Percentiles rank a stretch among this genome's conserved stretches.
Conservation (phyloP, 1,140 invertebrate genomes). For the Brevipalpus yothersi region DNA sequence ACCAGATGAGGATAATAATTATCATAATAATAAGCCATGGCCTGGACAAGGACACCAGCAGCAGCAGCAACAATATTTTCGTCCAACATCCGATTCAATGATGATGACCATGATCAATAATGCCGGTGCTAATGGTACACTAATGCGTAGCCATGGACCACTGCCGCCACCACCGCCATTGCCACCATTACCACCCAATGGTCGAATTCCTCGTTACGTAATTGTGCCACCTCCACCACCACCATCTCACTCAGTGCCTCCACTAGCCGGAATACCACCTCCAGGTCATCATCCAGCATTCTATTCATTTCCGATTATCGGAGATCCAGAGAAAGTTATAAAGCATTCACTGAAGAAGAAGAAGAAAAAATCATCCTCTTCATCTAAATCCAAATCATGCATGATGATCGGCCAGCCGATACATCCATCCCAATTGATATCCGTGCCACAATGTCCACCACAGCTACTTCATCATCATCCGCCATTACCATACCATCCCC, state of each 20-base stretch:
- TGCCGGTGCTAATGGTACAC: conserved; percentile 30
- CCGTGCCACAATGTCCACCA: conserved; percentile 1
- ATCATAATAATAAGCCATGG: conserved; percentile 41
- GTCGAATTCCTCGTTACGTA: too few species aligned
- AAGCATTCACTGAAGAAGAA: conserved; percentile 6
- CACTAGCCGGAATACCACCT: too few species aligned
- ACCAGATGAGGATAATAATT: conserved; percentile 48
- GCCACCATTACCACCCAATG: too few species aligned
- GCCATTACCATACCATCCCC: conserved; percentile 1
- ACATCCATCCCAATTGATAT: too few species aligned
- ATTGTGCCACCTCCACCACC: too few species aligned
- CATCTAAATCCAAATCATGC: too few species aligned
- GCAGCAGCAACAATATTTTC: background rate
- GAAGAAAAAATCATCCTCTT: conserved; percentile 1
- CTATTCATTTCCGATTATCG: conserved; percentile 41
- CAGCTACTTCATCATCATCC: conserved; percentile 4
- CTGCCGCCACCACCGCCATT: too few species aligned
- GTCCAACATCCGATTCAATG: too few species aligned
- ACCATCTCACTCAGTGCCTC: too few species aligned
- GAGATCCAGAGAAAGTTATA: conserved; percentile 2
- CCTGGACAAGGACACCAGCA: conserved; percentile 21
- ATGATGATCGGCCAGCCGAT: too few species aligned
- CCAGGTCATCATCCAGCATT: conserved; percentile 5
- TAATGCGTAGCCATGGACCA: conserved; percentile 33
- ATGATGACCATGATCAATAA: conserved; percentile 8